Percentiles rank a stretch among this genome's conserved stretches.
Conservation (phyloP, 2,113 vertebrate species). For the Nothoprocta perdicaria region DNA sequence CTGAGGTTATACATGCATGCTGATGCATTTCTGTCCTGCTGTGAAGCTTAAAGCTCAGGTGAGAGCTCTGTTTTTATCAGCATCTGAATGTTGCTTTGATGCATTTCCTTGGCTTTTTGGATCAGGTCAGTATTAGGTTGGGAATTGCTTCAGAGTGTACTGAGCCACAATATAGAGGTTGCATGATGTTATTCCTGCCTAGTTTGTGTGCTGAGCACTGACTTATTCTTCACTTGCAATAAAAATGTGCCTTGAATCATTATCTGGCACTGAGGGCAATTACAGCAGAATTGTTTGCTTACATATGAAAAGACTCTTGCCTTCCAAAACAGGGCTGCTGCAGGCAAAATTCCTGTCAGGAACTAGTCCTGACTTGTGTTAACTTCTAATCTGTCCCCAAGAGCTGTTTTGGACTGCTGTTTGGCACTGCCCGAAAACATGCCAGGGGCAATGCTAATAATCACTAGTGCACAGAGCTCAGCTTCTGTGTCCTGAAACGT, state of each 20-base stretch:
- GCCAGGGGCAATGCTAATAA: neutral
- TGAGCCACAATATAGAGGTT: neutral
- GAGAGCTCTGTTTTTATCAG: neutral
- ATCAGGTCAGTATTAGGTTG: neutral
- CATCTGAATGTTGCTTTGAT: neutral
- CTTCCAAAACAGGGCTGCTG: neutral
- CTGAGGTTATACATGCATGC: too few relatives aligned
- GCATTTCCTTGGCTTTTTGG: neutral
- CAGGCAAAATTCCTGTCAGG: neutral
- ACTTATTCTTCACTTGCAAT: neutral
- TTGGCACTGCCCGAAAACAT: neutral
- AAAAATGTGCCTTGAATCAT: neutral
- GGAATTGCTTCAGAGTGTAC: neutral
- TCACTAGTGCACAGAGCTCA: neutral
- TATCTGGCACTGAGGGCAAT: neutral
- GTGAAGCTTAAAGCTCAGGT: neutral
- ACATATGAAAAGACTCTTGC: neutral
- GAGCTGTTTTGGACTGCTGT: neutral
- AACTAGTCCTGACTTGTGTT: neutral
- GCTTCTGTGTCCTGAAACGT: neutral
- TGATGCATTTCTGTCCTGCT: neutral
- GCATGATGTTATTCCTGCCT: neutral
- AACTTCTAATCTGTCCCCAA: neutral
- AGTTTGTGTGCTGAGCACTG: neutral
- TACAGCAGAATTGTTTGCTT: neutral